A percentile compares a stretch with the other conserved stretches of the same genome.
Evolutionary conservation across 2,888 invertebrate species (phyloP).

Genomic region (Endomychus coccineus): DNA sequence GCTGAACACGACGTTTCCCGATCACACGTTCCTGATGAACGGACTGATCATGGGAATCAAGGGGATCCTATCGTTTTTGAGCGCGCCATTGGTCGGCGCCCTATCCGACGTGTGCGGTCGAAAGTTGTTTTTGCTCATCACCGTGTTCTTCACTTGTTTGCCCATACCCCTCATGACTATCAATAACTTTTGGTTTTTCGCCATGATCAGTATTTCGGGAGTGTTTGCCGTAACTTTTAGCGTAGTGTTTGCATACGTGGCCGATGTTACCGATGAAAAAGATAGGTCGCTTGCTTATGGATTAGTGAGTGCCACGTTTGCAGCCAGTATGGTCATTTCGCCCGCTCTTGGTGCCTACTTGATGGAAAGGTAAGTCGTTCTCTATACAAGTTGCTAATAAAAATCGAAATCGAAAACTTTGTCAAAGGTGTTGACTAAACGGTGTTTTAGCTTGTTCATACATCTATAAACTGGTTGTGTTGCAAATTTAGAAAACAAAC

Average conservation of each 20-base stretch:
- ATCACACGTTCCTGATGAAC: conserved; percentile 99
- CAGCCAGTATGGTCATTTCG: conserved; percentile 97
- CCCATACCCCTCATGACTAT: conserved; percentile 99
- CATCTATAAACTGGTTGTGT: no score
- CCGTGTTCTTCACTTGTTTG: conserved; percentile 97
- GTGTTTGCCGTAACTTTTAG: conserved; percentile 99
- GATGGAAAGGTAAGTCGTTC: conserved; percentile 57
- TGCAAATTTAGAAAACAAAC: no score
- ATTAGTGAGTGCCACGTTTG: conserved; percentile 90
- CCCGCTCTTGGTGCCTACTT: conserved; percentile 91
- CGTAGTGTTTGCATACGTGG: conserved; percentile 98
- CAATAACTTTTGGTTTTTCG: conserved; percentile 91
- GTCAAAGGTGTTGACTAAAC: no score
- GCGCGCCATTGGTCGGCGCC: conserved; percentile 88
- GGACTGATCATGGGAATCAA: conserved; percentile 89
- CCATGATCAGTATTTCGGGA: conserved; percentile 97
- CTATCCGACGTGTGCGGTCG: conserved; percentile 98
- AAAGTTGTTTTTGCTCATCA: conserved; percentile 94
- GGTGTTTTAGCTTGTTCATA: no score
- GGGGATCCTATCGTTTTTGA: conserved; percentile 85
- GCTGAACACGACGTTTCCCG: conserved; percentile 95
- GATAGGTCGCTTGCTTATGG: conserved; percentile 94
- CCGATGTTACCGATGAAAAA: conserved; percentile 96
- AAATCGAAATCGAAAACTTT: no score
- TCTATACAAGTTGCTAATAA: not conserved